Evolutionary conservation across 2,113 vertebrate genomes (phyloP), one percentile per base, ranked within the genome.

Genomic region (Bostrychus sinensis): DNA sequence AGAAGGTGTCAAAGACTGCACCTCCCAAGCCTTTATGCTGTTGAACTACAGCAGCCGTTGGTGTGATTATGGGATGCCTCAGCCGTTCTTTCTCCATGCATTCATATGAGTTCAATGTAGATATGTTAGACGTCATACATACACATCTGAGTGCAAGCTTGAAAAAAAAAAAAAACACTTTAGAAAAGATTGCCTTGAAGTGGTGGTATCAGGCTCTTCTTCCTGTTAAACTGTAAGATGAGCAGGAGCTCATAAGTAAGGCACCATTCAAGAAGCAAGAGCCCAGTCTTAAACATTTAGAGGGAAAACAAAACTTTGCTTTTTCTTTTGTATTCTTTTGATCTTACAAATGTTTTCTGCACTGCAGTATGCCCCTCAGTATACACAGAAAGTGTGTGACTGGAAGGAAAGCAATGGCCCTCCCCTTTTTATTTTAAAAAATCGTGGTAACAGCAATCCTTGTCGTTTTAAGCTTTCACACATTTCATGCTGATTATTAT

Each of bases 1-100:
- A 14, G 66, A 71, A 75, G 79, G 85, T 62, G 83, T 74, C 28
- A 3, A 25, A 59, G 64, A 78, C 71, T 54, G 70, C 78, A 72
- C 77, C 82, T 88, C 84, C 54, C 51, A 71, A 88, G 86, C 86
- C 88, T 88, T 89, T 85, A 76, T 74, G 77, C 72, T 69, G 46
- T 74, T 63, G 53, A 80, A 77, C 53, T 60, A 80, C 36, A 56
- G 72, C 62, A 60, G 78, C 62, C 69, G 32, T 50, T 59, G 48
- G 70, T 77, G 63, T 75, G 76, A 81, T 80, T 78, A 51, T 66
- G 70, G 85, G 76, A 81, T 63, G 78, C 80, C 82, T 81, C 79
- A 9, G 69, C 85, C 69, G 19, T 84, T 79, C 23, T 73, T 87
- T 80, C 69, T 68, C 72, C 77, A 71, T 58, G 62, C 80, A 32